These are phyloP conservation scores for Pasiphila rectangulata DNA, from an alignment of 2,888 invertebrate genomes.

Conservation along the genomic window DNA sequence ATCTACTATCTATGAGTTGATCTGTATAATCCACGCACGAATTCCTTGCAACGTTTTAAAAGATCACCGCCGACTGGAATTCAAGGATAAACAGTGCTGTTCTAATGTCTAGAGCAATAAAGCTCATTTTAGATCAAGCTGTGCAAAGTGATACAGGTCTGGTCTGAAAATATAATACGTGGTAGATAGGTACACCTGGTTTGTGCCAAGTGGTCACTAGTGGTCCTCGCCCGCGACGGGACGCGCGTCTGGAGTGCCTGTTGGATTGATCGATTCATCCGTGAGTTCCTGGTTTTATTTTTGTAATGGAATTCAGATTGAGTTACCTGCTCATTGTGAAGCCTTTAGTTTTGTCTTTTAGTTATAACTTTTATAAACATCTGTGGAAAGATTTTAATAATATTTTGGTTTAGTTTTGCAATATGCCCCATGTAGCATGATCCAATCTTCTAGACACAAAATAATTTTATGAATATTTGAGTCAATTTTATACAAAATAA, in stretches of 20 bases:
- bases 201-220: constrained; percentile 54
- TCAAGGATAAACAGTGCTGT: not conserved
- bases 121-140: constrained; percentile 16
- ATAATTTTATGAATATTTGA: too few relatives aligned
- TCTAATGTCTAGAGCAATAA: constrained; percentile 4
- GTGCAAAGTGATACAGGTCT: constrained; percentile 11
- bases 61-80: constrained; percentile 10
- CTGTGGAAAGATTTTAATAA: too few relatives aligned
- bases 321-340: not conserved
- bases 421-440: too few relatives aligned
- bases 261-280: constrained; percentile 39
- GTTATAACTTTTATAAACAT: too few relatives aligned
- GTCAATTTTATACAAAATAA: too few relatives aligned
- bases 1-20: constrained; percentile 3
- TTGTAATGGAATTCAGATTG: constrained; percentile 20
- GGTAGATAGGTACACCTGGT: constrained; percentile 68
- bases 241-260: constrained; percentile 43
- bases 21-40: constrained; percentile 1
- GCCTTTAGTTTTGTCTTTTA: not conserved
- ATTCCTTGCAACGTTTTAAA: not conserved
- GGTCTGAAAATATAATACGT: constrained; percentile 67
- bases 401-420: too few relatives aligned
- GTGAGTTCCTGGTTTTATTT: constrained; percentile 52
- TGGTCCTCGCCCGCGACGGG: constrained; percentile 51
- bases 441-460: too few relatives aligned